Conservation (phyloP, 2,113 vertebrate genomes). For the Acrocephalus kingi region DNA sequence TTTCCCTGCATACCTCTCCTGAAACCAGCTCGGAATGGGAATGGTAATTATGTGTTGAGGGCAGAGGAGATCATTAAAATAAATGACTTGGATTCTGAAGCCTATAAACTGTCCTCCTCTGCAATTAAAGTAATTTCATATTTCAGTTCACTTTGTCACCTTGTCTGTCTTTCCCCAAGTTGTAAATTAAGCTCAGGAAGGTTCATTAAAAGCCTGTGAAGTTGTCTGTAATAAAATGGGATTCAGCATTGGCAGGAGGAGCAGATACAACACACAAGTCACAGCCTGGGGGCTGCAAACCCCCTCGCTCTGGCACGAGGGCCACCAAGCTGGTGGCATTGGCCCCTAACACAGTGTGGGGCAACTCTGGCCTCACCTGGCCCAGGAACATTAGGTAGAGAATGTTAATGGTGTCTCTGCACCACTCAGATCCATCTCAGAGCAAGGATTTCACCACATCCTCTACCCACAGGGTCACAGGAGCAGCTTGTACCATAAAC, state of each 20-base stretch:
- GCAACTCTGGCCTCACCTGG: neutral
- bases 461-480: neutral
- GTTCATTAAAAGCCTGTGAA: neutral
- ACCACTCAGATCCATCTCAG: neutral
- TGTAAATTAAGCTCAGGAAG: constrained; percentile 29
- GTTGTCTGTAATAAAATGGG: neutral
- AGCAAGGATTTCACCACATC: neutral
- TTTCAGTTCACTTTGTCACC: constrained; percentile 58
- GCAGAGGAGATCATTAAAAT: constrained; percentile 61
- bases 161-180: constrained; percentile 49
- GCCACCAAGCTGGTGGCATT: neutral
- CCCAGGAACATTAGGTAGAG: fast-evolving
- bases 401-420: fast-evolving
- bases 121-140: constrained; percentile 62
- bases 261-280: fast-evolving
- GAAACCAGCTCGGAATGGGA: neutral
- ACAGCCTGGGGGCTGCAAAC: neutral
- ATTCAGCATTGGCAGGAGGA: neutral
- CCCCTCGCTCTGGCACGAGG: neutral
- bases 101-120: constrained; percentile 47
- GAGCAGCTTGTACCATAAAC: neutral
- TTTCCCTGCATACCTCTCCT: constrained; percentile 17
- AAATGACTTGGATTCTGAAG: constrained; percentile 59
- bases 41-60: constrained; percentile 43
- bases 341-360: neutral